A percentile compares a stretch with the other conserved stretches of the same genome.
Conservation (phyloP, 2,797 vertebrate genomes). For the Taenioides sp. region DNA sequence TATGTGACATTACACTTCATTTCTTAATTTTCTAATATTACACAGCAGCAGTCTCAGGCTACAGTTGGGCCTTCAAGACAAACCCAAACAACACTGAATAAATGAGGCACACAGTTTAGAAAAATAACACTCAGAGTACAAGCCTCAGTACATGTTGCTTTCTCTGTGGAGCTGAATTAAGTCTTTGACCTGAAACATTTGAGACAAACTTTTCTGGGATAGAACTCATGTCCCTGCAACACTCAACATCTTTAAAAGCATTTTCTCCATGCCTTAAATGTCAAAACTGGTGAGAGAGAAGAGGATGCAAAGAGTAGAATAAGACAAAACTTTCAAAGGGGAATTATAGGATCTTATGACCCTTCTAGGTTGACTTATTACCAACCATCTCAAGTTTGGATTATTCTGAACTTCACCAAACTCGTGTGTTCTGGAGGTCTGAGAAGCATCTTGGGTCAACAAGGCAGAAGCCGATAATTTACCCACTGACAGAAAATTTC, state of each 20-base stretch:
- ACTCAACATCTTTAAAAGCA: neutral
- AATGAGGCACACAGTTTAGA: neutral
- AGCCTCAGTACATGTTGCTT: neutral
- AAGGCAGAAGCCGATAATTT: slow-evolving; percentile 97
- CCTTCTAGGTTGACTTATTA: neutral
- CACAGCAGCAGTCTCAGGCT: slow-evolving; percentile 14
- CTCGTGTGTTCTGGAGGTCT: slow-evolving; percentile 75
- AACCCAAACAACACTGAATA: slow-evolving; percentile 20
- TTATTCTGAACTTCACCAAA: slow-evolving; percentile 16
- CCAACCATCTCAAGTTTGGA: slow-evolving; percentile 2
- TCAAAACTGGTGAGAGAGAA: neutral
- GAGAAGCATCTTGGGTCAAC: slow-evolving; percentile 87
- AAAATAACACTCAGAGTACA: slow-evolving; percentile 6
- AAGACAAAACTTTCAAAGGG: neutral
- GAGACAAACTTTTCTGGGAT: neutral
- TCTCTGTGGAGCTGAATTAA: neutral
- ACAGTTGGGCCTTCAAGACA: slow-evolving; percentile 12
- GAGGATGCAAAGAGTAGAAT: neutral
- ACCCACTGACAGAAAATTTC: slow-evolving; percentile 96
- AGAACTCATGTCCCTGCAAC: neutral
- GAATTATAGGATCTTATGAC: neutral
- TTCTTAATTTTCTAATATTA: slow-evolving; percentile 55
- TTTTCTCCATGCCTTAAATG: neutral
- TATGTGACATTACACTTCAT: slow-evolving; percentile 73
- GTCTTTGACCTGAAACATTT: slow-evolving; percentile 4